Evolutionary conservation across 2,888 invertebrate species (phyloP).

Genomic region (Stictocephala bisonia): DNA sequence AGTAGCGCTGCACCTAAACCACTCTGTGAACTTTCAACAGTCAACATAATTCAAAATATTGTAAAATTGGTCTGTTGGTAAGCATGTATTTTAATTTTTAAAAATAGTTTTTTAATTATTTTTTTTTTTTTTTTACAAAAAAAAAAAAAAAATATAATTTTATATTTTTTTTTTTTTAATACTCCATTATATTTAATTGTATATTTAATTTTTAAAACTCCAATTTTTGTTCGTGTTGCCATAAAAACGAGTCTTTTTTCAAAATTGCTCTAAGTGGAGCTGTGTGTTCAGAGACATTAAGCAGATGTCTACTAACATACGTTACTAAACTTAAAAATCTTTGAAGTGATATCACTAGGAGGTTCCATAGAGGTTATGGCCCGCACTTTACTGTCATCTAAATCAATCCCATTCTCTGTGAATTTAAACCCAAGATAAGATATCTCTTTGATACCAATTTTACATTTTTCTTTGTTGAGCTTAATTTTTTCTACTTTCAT

Average conservation of each 20-base stretch:
- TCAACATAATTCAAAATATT: constrained; percentile 18
- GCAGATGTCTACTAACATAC: constrained; percentile 58
- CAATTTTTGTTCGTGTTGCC: constrained; percentile 40
- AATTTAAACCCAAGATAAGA: constrained; percentile 21
- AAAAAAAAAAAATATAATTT: too few relatives aligned
- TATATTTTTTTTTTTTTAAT: too few relatives aligned
- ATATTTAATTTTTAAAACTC: constrained; percentile 49
- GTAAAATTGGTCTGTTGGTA: background rate
- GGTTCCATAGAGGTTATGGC: constrained; percentile 54
- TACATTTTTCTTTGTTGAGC: constrained; percentile 17
- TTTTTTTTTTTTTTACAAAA: constrained; percentile 38
- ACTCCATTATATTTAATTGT: too few relatives aligned
- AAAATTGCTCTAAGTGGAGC: constrained; percentile 50
- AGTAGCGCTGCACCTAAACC: background rate
- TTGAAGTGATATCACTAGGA: constrained; percentile 57
- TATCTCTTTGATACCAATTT: constrained; percentile 14
- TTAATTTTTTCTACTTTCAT: constrained; percentile 29
- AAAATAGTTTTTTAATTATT: too few relatives aligned
- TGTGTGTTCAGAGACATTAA: constrained; percentile 54
- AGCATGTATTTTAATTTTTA: too few relatives aligned
- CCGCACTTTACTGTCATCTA: constrained; percentile 51
- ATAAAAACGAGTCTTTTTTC: constrained; percentile 53
- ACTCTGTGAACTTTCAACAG: constrained; percentile 1
- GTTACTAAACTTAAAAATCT: constrained; percentile 60
- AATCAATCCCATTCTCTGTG: background rate